Percentiles rank a stretch among this genome's conserved stretches.
phyloP scores from a whole-genome alignment of 2,888 invertebrate genomes.

The Drosophila algonquin region DNA sequence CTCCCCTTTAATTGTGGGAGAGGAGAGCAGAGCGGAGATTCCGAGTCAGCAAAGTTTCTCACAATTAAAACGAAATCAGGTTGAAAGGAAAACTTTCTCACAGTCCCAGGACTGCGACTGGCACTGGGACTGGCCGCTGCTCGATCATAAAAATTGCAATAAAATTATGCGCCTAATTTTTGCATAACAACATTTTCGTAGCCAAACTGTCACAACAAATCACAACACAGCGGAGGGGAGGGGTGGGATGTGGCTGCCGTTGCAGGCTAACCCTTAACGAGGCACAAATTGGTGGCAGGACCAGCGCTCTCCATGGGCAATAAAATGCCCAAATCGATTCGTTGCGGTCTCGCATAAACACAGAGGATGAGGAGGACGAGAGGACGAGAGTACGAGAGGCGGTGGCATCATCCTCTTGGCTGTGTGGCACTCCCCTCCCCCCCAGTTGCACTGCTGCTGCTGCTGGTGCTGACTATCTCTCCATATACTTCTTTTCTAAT shows the following conservation, averaged over 20 bases:
- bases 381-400: neutral
- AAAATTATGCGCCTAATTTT: slow-evolving; percentile 83
- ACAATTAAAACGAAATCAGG: slow-evolving; percentile 73
- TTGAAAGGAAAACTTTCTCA: slow-evolving; percentile 45
- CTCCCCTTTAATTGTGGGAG: slow-evolving; percentile 33
- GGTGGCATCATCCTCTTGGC: slow-evolving; percentile 12
- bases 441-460: slow-evolving; percentile 22
- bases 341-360: slow-evolving; percentile 57
- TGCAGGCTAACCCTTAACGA: slow-evolving; percentile 70
- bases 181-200: slow-evolving; percentile 82
- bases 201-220: slow-evolving; percentile 84
- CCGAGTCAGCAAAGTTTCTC: slow-evolving; percentile 56
- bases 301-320: slow-evolving; percentile 58
- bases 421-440: slow-evolving; percentile 9
- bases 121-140: slow-evolving; percentile 19
- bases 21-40: neutral
- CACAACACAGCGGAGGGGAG: slow-evolving; percentile 69
- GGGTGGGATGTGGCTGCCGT: slow-evolving; percentile 14
- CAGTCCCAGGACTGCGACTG: slow-evolving; percentile 9
- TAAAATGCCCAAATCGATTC: slow-evolving; percentile 81
- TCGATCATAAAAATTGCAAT: slow-evolving; percentile 83
- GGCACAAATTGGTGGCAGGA: slow-evolving; percentile 66
- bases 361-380: neutral
- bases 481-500: slow-evolving; percentile 60
- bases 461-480: slow-evolving; percentile 12